Evolutionary conservation across 2,797 vertebrate genomes (phyloP), one percentile per base, ranked within the genome.

Genomic region (Aselliscus stoliczkanus): DNA sequence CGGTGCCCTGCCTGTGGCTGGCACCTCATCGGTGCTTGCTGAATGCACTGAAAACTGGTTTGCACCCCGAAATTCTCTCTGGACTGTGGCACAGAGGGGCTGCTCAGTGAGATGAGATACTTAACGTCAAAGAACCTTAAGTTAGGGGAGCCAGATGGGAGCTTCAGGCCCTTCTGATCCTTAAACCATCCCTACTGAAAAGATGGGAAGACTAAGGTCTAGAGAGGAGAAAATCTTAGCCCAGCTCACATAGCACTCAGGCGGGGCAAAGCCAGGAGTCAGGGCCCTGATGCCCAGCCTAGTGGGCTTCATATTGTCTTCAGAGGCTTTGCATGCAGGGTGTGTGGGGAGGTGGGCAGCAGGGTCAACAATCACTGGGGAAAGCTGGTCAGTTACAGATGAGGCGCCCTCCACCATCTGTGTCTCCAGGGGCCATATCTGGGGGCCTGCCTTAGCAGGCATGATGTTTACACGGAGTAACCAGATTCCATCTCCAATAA

Each of bases 1-100:
- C 1, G 4, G 5, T 0, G 0, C 54, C 18, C 8, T 52, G 10
- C 7, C 0, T 18, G 17, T 18, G 5, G 50, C 37, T 27, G 37
- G 60, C 20, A 1, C n/a, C 17, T 18, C 13, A 1, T 54, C 23
- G 2, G 3, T 18, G 3, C 39, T 10, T 31, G 67, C 2, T 11
- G 37, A 70, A 11, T 3, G 1, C 14, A 25, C 62, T 37, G 73
- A 11, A 12, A 37, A 37, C 73, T 23, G 31, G 3, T n/a, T 14
- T 65, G 18, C 14, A 0, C 72, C 67, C 75, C 17, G 42, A 62
- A n/a, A 11, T 29, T 31, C n/a, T 52, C 13, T 39, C 47, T 31
- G 50, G 29, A 31, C 20, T 25, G 29, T 52, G 60, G 20, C 44
- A 56, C 72, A n/a, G 18, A 34, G 37, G 58, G 37, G 72, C 29